Evolutionary conservation across 1,140 invertebrate genomes (phyloP).

Genomic region (Bombus balteatus): DNA sequence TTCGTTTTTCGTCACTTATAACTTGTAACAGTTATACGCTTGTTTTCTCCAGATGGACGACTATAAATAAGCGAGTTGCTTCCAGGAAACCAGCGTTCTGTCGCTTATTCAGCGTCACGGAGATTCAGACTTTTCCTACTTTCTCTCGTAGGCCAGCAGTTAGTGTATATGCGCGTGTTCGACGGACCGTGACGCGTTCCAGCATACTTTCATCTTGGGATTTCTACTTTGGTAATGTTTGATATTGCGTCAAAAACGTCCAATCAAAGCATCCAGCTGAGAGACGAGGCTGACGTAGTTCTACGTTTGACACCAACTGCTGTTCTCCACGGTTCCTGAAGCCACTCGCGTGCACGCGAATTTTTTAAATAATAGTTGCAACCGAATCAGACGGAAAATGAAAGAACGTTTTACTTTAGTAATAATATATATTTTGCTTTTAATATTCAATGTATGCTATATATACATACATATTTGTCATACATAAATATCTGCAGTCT

Average conservation of each 20-base stretch:
- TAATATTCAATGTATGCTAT: no score
- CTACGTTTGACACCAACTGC: no score
- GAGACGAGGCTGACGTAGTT: no score
- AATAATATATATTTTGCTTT: no score
- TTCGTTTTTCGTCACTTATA: background rate
- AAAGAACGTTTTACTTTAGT: no score
- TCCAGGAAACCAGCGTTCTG: conserved; percentile 45
- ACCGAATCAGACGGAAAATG: no score
- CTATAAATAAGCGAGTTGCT: conserved; percentile 19
- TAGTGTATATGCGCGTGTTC: background rate
- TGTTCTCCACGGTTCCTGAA: no score
- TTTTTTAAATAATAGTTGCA: no score
- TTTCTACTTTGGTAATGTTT: conserved; percentile 44
- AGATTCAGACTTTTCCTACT: conserved; percentile 64
- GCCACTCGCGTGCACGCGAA: no score
- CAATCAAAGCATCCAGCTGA: background rate
- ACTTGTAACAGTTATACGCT: background rate
- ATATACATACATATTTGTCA: no score
- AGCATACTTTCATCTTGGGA: conserved; percentile 69
- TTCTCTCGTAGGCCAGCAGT: conserved; percentile 53
- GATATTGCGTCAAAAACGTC: conserved; percentile 28
- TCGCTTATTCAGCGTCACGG: conserved; percentile 37
- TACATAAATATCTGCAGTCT: no score
- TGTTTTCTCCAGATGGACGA: conserved; percentile 11
- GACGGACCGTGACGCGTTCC: conserved; percentile 54